Evolutionary conservation across 2,797 vertebrate genomes (phyloP), one percentile per base, ranked within the genome.

Genomic region (Australoheros facetus): DNA sequence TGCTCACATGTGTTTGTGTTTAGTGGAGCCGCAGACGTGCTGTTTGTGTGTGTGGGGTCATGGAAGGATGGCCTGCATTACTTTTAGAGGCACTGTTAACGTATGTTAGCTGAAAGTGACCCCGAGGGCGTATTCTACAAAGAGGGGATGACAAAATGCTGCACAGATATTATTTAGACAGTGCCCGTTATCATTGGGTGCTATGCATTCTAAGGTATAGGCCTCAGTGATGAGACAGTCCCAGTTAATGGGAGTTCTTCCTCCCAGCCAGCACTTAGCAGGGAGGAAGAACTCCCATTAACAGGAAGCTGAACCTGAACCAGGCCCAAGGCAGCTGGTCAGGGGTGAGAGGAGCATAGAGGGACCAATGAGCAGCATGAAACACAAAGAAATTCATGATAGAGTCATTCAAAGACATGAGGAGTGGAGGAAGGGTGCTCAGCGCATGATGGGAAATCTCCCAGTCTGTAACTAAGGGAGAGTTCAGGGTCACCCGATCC

Each of bases 1-100:
- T 23, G 34, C 62, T 32, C 66, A 71, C 70, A 73, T 78, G 70
- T 82, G 85, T 84, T 85, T 80, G 58, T 86, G 81, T 80, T 78
- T 78, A 72, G 74, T 12, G 5, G 77, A 86, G 85, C 83, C 10
- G 26, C 62, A 78, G 81, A 84, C 53, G 23, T 32, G 2, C 73
- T 82, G 84, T 84, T 86, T 82, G 71, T 86, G 71, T 72, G 71
- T 84, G 78, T 71, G 73, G 26, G 71, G 13, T 48, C 39, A 12
- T 28, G 62, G 62, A 19, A 28, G 42, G 62, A 51, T 0, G 10
- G 62, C 62, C 39, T 48, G 19, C 39, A 7, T 4, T 66, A 66
- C 42, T 19, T 66, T 66, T 19, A 48, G 48, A 66, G 62, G 28
- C 23, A 48, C 42, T 30, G 62, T 48, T 66, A 48, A 66, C 23